phyloP scores from a whole-genome alignment of 2,888 invertebrate species.

The Theodoxus fluviatilis region DNA sequence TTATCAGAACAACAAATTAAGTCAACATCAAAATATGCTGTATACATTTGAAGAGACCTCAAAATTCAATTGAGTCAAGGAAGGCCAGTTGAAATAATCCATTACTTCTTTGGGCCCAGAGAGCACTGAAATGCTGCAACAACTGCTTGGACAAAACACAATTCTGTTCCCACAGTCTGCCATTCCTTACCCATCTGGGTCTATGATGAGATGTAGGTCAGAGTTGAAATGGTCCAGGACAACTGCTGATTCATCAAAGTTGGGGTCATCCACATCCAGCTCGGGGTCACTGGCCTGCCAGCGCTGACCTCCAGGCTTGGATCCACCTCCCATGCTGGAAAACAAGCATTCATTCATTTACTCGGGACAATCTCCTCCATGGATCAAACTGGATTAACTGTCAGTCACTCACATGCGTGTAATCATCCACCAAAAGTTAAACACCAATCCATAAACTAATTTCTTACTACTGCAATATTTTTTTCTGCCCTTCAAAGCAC shows the following conservation, averaged over 20 bases:
- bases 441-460: background rate
- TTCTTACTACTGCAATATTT: background rate
- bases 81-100: too few species aligned
- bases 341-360: background rate
- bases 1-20: too few species aligned
- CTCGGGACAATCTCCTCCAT: background rate
- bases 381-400: background rate
- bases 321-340: slow-evolving; percentile 25
- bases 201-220: slow-evolving; percentile 57
- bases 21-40: too few species aligned
- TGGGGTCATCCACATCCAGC: slow-evolving; percentile 30
- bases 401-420: background rate
- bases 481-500: background rate
- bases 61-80: too few species aligned
- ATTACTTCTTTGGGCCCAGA: too few species aligned
- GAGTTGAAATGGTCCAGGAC: slow-evolving; percentile 60
- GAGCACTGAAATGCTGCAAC: background rate
- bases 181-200: slow-evolving; percentile 57
- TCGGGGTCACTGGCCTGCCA: slow-evolving; percentile 33
- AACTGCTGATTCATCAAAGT: slow-evolving; percentile 41
- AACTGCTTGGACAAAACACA: background rate
- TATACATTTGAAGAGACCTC: too few species aligned
- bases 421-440: background rate
- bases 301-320: slow-evolving; percentile 29
- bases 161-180: too few species aligned